A percentile compares a stretch with the other conserved stretches of the same genome.
Conservation (phyloP, 2,888 invertebrate genomes). For the Platerodrilus igneus region DNA sequence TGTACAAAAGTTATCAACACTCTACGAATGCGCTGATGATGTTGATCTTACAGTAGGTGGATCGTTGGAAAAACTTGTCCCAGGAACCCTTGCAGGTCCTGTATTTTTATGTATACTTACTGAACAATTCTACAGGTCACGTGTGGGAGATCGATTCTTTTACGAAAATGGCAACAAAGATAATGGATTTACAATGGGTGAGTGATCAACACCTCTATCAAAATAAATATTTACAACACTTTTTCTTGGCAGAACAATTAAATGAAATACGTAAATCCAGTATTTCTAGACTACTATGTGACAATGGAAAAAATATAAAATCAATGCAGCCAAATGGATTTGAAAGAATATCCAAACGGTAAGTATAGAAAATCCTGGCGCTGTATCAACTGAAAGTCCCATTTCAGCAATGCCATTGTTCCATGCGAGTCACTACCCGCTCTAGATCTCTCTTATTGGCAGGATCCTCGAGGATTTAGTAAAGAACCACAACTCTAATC, state of each 20-base stretch:
- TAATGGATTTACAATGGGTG: constrained; percentile 63
- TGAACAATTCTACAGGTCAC: constrained; percentile 81
- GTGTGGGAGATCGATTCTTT: constrained; percentile 84
- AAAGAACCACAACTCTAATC: no score
- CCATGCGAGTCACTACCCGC: constrained; percentile 56
- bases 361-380: constrained; percentile 38
- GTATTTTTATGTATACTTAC: constrained; percentile 84
- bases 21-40: constrained; percentile 72
- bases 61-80: constrained; percentile 70
- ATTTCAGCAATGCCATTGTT: constrained; percentile 57
- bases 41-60: constrained; percentile 85
- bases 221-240: constrained; percentile 4
- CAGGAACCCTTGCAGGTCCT: constrained; percentile 76
- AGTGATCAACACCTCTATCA: neutral
- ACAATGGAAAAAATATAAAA: constrained; percentile 67
- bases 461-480: no score
- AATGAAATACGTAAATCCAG: constrained; percentile 71
- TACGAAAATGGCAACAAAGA: constrained; percentile 66
- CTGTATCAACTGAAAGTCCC: neutral
- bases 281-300: constrained; percentile 73
- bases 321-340: constrained; percentile 67
- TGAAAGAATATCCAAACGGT: constrained; percentile 57
- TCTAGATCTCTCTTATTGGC: constrained; percentile 61
- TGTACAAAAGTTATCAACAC: constrained; percentile 56
- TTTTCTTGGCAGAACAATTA: constrained; percentile 55